phyloP scores from a whole-genome alignment of 2,888 invertebrate species.

The Brenthis ino region DNA sequence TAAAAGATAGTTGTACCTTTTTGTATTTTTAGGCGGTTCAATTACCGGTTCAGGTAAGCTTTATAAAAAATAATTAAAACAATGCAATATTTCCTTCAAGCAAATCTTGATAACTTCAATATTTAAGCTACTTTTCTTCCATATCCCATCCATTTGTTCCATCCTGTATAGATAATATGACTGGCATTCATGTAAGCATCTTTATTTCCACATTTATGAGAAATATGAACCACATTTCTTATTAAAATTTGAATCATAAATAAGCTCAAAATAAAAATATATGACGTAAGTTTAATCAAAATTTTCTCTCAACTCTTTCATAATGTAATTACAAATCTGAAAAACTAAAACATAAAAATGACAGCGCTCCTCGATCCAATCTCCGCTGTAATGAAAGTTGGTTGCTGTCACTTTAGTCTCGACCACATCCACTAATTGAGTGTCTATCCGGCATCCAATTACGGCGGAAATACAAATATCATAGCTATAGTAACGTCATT shows the following conservation, averaged over 20 bases:
- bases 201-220: too few relatives aligned
- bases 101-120: too few relatives aligned
- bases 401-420: not conserved
- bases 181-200: too few relatives aligned
- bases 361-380: not conserved
- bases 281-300: conserved; percentile 4
- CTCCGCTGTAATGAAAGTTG: conserved; percentile 15
- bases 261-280: conserved; percentile 5
- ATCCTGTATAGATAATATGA: too few relatives aligned
- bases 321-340: conserved; percentile 7
- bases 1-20: too few relatives aligned
- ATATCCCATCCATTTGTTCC: too few relatives aligned
- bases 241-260: not conserved
- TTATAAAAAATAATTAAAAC: too few relatives aligned
- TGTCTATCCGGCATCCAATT: conserved; percentile 35
- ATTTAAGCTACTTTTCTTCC: too few relatives aligned
- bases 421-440: conserved; percentile 32
- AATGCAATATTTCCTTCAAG: too few relatives aligned
- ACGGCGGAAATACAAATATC: conserved; percentile 26
- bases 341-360: conserved; percentile 9
- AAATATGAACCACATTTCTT: too few relatives aligned
- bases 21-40: too few relatives aligned
- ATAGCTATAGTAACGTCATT: not conserved
- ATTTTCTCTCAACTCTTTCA: conserved; percentile 13
- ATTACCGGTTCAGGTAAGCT: too few relatives aligned